phyloP scores from a whole-genome alignment of 1,140 invertebrate species.

The Cephus cinctus region DNA sequence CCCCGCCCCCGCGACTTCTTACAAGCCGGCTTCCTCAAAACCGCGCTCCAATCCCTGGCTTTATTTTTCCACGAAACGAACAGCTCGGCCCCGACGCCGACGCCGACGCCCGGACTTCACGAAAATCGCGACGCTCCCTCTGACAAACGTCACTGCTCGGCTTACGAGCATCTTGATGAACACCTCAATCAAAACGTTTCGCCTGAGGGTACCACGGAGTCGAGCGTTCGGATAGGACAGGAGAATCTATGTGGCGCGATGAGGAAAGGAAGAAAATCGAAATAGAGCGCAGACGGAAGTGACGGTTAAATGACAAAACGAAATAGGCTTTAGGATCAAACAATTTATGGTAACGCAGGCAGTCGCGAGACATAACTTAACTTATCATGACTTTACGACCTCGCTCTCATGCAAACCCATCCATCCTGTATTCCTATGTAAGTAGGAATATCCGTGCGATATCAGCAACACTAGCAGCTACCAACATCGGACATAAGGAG shows the following conservation, averaged over 20 bases:
- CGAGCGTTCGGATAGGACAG: no score
- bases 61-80: no score
- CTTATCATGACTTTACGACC: constrained; percentile 20
- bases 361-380: constrained; percentile 16
- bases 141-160: constrained; percentile 15
- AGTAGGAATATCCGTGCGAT: no score
- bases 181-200: constrained; percentile 26
- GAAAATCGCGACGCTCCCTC: background rate
- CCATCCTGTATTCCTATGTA: no score
- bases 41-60: no score
- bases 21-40: no score
- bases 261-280: constrained; percentile 5
- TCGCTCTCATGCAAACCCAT: constrained; percentile 21
- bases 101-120: constrained; percentile 3
- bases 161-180: constrained; percentile 21
- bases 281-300: constrained; percentile 3
- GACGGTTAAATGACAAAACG: constrained; percentile 19
- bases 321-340: constrained; percentile 26
- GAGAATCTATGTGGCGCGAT: no score
- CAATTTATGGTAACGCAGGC: constrained; percentile 22
- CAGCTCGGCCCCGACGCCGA: no score
- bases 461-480: no score
- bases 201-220: no score
- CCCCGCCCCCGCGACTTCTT: no score
- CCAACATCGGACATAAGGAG: no score